Conservation (phyloP, 2,113 vertebrate species). For the Psilopsiagon aymara region DNA sequence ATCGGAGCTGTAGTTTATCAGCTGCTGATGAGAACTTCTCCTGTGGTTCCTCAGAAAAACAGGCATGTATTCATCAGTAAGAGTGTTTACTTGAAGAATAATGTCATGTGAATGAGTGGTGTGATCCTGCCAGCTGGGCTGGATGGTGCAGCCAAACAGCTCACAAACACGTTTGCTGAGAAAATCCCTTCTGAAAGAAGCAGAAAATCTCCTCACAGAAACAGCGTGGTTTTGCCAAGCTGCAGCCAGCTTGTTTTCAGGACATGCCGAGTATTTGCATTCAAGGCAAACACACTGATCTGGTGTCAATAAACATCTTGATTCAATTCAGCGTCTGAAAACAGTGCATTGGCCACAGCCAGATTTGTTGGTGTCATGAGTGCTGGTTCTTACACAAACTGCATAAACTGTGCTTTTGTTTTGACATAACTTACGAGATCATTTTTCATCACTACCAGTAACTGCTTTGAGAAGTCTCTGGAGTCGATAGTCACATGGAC, state of each 20-base stretch:
- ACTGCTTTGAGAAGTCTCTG: neutral
- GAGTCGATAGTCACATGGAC: neutral
- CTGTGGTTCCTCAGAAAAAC: neutral
- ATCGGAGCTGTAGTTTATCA: neutral
- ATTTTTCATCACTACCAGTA: neutral
- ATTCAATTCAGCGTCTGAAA: neutral
- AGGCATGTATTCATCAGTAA: rapidly evolving
- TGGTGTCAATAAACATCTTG: neutral
- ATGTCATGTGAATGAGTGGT: rapidly evolving
- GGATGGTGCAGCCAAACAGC: neutral
- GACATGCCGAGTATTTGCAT: neutral
- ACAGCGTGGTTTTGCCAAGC: neutral
- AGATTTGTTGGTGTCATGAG: neutral
- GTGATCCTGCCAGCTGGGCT: neutral
- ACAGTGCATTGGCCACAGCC: neutral
- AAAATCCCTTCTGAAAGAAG: neutral
- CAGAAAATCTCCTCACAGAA: neutral
- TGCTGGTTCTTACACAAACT: neutral
- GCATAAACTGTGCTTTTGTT: neutral
- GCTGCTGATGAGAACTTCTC: neutral
- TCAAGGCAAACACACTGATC: neutral
- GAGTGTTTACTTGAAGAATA: neutral
- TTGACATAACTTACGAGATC: neutral
- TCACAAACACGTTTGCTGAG: rapidly evolving
- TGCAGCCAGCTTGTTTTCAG: neutral